Evolutionary conservation across 1,140 invertebrate species (phyloP).

Genomic region (Chironomus tepperi): DNA sequence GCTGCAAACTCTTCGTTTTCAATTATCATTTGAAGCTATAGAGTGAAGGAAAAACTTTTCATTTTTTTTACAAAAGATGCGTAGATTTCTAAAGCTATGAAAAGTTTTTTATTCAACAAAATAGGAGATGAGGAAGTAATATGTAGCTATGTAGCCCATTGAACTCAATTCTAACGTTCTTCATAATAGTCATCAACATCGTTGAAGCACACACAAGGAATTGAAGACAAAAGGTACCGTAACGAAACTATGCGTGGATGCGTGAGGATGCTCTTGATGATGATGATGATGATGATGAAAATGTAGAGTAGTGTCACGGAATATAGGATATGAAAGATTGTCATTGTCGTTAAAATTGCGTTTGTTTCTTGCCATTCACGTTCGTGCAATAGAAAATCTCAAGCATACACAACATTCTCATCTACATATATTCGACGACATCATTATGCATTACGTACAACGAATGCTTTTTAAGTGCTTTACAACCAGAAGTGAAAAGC

Average conservation of each 20-base stretch:
- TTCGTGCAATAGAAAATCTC: neutral
- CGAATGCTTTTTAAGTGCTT: constrained; percentile 13
- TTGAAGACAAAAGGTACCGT: neutral
- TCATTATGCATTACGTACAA: constrained; percentile 6
- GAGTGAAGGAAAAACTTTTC: neutral
- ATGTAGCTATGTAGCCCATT: neutral
- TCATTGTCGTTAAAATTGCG: neutral
- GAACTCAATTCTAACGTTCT: neutral
- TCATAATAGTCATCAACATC: neutral
- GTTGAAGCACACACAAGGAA: neutral
- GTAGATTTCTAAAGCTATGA: neutral
- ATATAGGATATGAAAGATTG: neutral
- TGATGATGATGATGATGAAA: neutral
- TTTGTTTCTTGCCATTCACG: neutral
- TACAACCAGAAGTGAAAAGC: neutral
- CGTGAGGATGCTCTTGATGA: neutral
- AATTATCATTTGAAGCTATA: too few species aligned
- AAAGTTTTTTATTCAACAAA: neutral
- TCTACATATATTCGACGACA: neutral
- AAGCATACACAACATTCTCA: neutral
- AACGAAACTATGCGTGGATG: neutral
- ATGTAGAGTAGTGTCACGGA: neutral
- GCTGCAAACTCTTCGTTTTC: too few species aligned
- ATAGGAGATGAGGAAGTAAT: neutral
- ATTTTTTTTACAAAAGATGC: neutral